Conservation (phyloP, 2,113 vertebrate genomes). For the Pachyramphus minor region DNA sequence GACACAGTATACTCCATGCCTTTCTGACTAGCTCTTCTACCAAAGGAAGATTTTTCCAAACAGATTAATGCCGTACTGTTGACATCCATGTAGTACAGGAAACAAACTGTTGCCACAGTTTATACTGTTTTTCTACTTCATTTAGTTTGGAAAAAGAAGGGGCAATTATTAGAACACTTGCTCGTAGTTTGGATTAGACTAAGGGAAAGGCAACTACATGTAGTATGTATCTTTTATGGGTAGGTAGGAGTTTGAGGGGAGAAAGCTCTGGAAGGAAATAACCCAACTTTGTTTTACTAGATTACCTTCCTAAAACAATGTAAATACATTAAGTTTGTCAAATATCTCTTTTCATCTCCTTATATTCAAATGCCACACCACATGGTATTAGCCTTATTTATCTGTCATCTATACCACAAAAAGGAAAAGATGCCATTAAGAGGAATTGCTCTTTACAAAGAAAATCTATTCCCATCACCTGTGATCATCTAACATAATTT, state of each 20-base stretch:
- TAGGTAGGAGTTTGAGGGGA: neutral
- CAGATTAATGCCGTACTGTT: neutral
- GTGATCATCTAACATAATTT: neutral
- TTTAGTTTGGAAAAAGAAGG: neutral
- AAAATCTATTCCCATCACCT: neutral
- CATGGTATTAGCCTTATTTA: neutral
- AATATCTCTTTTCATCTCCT: neutral
- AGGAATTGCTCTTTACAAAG: neutral
- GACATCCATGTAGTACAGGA: neutral
- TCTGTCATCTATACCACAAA: neutral
- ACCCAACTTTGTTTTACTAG: neutral
- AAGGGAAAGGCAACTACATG: neutral
- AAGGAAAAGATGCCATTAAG: neutral
- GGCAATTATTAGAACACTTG: neutral
- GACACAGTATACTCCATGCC: neutral
- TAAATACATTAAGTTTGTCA: neutral
- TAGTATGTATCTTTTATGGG: accelerated
- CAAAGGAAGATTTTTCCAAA: neutral
- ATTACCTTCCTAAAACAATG: neutral
- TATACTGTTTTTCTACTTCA: neutral
- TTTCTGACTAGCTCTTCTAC: neutral
- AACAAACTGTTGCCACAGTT: neutral
- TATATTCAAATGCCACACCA: neutral
- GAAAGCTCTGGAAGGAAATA: neutral
- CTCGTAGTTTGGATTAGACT: neutral